Evolutionary conservation across 2,888 invertebrate species (phyloP).

Genomic region (Tachina grossa): DNA sequence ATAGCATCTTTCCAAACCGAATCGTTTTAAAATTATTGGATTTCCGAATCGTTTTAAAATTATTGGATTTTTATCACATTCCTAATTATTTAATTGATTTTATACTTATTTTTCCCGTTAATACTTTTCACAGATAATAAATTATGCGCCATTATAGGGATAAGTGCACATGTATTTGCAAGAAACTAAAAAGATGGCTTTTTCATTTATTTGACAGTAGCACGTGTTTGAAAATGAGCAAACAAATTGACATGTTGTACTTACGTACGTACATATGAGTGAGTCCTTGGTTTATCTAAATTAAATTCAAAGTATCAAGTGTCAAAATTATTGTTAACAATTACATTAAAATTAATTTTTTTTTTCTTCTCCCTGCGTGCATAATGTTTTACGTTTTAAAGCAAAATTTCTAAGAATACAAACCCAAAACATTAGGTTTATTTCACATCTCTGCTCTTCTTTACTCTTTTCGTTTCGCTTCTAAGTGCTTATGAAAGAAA

Average conservation of each 20-base stretch:
- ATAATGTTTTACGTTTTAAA: slow-evolving; percentile 7
- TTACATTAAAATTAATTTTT: slow-evolving; percentile 67
- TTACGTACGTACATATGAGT: slow-evolving; percentile 14
- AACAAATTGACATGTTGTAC: slow-evolving; percentile 71
- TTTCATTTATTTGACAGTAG: slow-evolving; percentile 75
- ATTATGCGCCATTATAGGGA: background rate
- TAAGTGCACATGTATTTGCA: background rate
- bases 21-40: too few species aligned
- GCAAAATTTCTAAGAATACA: background rate
- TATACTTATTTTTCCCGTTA: too few species aligned
- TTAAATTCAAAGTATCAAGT: slow-evolving; percentile 81
- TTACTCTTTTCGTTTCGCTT: background rate
- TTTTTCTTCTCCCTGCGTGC: background rate
- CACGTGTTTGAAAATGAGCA: slow-evolving; percentile 78
- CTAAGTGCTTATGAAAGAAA: background rate
- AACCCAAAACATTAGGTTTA: slow-evolving; percentile 25
- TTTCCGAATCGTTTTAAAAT: too few species aligned
- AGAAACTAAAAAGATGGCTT: background rate
- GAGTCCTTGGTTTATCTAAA: slow-evolving; percentile 73
- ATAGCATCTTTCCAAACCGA: too few species aligned
- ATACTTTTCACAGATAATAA: background rate
- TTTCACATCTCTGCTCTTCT: background rate
- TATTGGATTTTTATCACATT: too few species aligned
- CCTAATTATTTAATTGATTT: too few species aligned
- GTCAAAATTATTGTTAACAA: slow-evolving; percentile 76